Conservation (phyloP, 2,113 vertebrate species). For the Notiomystis cincta region DNA sequence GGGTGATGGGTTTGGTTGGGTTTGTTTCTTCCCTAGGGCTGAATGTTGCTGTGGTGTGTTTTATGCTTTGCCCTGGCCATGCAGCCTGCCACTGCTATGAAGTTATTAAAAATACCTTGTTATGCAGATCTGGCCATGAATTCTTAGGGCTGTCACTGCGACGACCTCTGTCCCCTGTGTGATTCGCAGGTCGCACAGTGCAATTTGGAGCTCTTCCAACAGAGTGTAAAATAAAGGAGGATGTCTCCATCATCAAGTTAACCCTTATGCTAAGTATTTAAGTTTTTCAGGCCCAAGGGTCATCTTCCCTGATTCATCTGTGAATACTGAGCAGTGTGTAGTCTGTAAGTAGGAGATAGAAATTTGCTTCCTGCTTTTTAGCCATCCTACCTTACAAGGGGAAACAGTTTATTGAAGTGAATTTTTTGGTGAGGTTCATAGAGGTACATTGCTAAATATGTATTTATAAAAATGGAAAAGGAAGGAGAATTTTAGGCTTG, state of each 20-base stretch:
- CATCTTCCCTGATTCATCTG: slow-evolving; percentile 12
- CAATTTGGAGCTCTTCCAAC: slow-evolving; percentile 56
- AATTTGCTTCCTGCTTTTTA: slow-evolving; percentile 8
- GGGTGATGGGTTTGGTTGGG: neutral
- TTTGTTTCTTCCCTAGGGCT: neutral
- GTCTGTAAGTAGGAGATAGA: neutral
- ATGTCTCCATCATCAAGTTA: slow-evolving; percentile 35
- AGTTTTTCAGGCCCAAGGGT: slow-evolving; percentile 28
- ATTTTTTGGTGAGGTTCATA: neutral
- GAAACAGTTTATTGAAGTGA: neutral
- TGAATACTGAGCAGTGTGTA: slow-evolving; percentile 20
- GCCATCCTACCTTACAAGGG: neutral
- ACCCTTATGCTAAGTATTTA: slow-evolving; percentile 50
- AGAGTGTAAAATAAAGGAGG: slow-evolving; percentile 51
- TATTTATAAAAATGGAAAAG: neutral
- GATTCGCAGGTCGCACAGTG: slow-evolving; percentile 16
- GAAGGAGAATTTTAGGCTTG: neutral
- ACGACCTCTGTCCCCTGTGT: slow-evolving; percentile 24
- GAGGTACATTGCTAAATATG: neutral
- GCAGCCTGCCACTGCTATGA: neutral
- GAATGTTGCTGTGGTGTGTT: neutral
- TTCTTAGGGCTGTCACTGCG: slow-evolving; percentile 10
- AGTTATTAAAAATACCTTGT: slow-evolving; percentile 56
- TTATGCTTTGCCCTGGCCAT: neutral
- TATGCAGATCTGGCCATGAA: slow-evolving; percentile 50